Percentiles rank a stretch among this genome's conserved stretches.
These are phyloP conservation scores for Dicranocentrus wangi DNA, from an alignment of 2,888 invertebrate species.

Conservation along the genomic window DNA sequence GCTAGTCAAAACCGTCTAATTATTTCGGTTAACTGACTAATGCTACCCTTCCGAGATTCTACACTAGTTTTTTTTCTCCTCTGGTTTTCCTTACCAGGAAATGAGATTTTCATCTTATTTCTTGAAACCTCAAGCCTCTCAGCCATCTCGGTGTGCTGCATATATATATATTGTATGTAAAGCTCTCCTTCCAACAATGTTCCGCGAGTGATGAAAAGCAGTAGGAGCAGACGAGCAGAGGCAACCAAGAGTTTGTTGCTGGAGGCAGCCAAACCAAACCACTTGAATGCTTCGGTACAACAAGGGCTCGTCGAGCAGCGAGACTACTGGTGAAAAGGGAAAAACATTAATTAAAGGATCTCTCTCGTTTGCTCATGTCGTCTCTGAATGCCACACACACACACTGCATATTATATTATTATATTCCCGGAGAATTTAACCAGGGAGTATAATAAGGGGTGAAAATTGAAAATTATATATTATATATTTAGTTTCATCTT, in stretches of 20 bases:
- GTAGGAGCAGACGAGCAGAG: not conserved
- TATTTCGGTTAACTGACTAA: slow-evolving; percentile 49
- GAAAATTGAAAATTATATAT: slow-evolving; percentile 2
- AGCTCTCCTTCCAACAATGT: not conserved
- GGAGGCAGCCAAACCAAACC: slow-evolving; percentile 8
- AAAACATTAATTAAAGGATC: slow-evolving; percentile 34
- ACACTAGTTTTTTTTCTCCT: not conserved
- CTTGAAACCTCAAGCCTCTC: slow-evolving; percentile 21
- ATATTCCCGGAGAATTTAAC: too few relatives aligned
- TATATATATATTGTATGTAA: not conserved
- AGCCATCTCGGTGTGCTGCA: not conserved
- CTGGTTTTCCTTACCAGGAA: slow-evolving; percentile 5
- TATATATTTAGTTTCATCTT: not conserved
- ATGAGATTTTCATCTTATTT: slow-evolving; percentile 31
- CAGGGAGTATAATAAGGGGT: not conserved
- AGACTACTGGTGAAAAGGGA: not conserved
- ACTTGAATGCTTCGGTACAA: too few relatives aligned
- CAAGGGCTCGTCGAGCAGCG: too few relatives aligned
- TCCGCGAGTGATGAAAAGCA: not conserved
- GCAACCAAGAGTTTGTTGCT: slow-evolving; percentile 8
- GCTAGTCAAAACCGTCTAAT: slow-evolving; percentile 34
- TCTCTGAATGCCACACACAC: not conserved
- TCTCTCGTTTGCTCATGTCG: slow-evolving; percentile 4
- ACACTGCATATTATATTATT: not conserved
- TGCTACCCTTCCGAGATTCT: slow-evolving; percentile 10